Base-by-base conservation (phyloP, 1,140 invertebrate genomes). In the Marisa cornuarietis region DNA sequence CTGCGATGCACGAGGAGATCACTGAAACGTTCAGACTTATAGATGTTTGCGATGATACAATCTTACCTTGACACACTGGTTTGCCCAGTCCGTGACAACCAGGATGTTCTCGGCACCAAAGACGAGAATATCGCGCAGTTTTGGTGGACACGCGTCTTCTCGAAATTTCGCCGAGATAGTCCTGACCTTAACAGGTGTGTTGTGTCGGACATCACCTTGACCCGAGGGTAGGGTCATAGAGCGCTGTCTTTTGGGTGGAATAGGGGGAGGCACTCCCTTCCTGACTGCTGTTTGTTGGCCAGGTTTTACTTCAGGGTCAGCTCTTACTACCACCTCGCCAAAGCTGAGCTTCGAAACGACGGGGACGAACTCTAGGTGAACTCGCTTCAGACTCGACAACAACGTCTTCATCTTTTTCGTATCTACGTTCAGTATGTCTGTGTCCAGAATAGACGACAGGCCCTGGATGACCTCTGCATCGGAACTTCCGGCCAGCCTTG, bases 11-110 rank as follows among this genome's bases (percentile, higher is more conserved):
- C 31, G 6, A 42, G 31, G 6, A 42, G 31, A 42, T 42, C 31
- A 42, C 31, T 42, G 31, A 42, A 6, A 6, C 6, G 0, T 42
- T 42, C 1, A 42, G 31, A 42, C 6, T 2, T 42, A 4, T 42
- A 42, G 31, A 42, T 42, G 31, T 42, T 42, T 42, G 31, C 1
- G 31, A 42, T 2, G 54, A 58, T 9, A 14, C 14, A 31, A 14
- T 18, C 42, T 54, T 22, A 77, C 76, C 76, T 82, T 82, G 52
- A 82, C 77, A 54, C 81, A 78, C 78, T 79, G 75, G 63, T 82
- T 82, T 26, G 68, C 75, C 81, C 81, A 82, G 65, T 82, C 81
- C 5, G 78, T 82, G 16, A 76, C 78, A 26, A 82, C 24, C 58
- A 82, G 52, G n/a, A 69, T 78, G 71, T 71, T 71, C 68, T 75